phyloP scores from a whole-genome alignment of 2,113 vertebrate species.

The Passer montanus region DNA sequence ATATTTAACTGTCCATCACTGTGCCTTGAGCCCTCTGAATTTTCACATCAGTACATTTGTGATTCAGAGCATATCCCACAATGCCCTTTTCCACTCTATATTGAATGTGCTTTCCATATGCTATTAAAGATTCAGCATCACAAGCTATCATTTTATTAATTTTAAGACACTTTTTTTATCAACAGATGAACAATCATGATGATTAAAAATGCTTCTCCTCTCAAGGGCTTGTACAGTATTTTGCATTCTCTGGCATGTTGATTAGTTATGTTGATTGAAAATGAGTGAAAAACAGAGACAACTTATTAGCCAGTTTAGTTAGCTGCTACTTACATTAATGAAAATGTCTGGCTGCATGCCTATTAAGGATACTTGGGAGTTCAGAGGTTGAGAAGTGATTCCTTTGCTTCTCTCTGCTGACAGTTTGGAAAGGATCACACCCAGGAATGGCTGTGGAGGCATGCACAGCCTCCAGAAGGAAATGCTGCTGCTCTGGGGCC shows the following conservation, averaged over 20 bases:
- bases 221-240: constrained; percentile 43
- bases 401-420: neutral
- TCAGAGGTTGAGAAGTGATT: constrained; percentile 7
- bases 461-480: neutral
- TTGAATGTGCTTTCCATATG: neutral
- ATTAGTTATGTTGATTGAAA: constrained; percentile 63
- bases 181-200: constrained; percentile 53
- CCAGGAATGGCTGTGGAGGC: neutral
- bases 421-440: neutral
- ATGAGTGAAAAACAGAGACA: constrained; percentile 56
- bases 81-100: neutral
- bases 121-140: constrained; percentile 34
- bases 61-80: neutral
- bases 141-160: constrained; percentile 55
- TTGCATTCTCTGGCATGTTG: constrained; percentile 42
- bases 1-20: neutral
- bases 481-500: neutral
- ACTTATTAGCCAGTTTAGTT: constrained; percentile 57
- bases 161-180: constrained; percentile 48
- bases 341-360: constrained; percentile 44
- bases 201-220: constrained; percentile 58
- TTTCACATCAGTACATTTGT: neutral
- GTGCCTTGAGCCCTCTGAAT: neutral
- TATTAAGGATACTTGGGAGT: constrained; percentile 46
- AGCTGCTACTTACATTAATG: constrained; percentile 59